Percentiles rank a stretch among this genome's conserved stretches.
These are phyloP conservation scores for Acinonyx jubatus DNA, from an alignment of 2,113 vertebrate species.

Conservation along the genomic window DNA sequence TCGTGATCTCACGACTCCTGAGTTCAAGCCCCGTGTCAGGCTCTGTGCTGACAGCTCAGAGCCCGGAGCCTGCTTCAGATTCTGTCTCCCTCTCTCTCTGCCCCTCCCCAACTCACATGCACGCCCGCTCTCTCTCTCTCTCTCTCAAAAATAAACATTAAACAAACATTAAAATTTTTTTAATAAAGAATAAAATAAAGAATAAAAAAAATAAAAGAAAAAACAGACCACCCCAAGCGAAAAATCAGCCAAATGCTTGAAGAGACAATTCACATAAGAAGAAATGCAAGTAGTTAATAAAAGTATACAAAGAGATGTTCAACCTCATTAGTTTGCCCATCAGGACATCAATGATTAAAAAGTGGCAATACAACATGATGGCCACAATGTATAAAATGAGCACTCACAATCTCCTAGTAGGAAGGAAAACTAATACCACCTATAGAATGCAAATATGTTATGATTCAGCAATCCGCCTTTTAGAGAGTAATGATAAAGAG, in stretches of 20 bases:
- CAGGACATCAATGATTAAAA: background rate
- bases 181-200: too few species aligned
- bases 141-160: too few species aligned
- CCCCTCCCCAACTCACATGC: too few species aligned
- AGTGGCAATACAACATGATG: background rate
- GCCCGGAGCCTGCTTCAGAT: too few species aligned
- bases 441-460: rapidly evolving
- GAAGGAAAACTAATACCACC: background rate
- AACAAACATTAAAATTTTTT: too few species aligned
- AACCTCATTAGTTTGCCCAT: background rate
- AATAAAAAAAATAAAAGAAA: background rate
- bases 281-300: background rate
- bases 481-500: background rate
- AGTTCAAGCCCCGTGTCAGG: too few species aligned
- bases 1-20: too few species aligned
- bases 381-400: background rate
- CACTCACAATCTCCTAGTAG: background rate
- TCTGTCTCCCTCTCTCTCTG: too few species aligned
- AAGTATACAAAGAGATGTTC: background rate
- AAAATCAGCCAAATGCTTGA: background rate
- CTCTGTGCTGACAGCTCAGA: too few species aligned
- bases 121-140: too few species aligned
- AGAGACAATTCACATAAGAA: background rate
- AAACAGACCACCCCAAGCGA: background rate
- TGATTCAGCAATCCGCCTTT: background rate